Conservation (phyloP, 2,888 invertebrate genomes). For the Temnothorax ravouxi region DNA sequence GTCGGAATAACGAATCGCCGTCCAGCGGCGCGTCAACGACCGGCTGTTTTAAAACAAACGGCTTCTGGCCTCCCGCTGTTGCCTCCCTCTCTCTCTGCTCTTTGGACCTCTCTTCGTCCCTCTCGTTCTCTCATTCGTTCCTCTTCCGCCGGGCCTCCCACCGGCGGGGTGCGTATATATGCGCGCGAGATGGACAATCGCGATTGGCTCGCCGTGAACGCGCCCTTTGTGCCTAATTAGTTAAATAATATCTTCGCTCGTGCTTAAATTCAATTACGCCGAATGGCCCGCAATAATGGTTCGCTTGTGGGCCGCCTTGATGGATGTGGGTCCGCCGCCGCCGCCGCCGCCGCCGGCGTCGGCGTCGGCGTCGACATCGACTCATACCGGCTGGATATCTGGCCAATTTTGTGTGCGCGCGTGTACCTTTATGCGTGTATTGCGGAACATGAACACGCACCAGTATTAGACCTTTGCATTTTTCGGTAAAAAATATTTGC, state of each 20-base stretch:
- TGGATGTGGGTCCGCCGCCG: constrained; percentile 80
- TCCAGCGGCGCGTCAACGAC: constrained; percentile 75
- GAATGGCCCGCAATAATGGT: constrained; percentile 84
- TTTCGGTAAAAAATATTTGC: constrained; percentile 44
- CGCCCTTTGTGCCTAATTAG: constrained; percentile 85
- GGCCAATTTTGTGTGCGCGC: constrained; percentile 65
- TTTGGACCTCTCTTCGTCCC: constrained; percentile 32
- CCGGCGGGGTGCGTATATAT: constrained; percentile 51
- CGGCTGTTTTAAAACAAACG: constrained; percentile 79
- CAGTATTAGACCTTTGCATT: constrained; percentile 23
- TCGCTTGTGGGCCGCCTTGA: constrained; percentile 84
- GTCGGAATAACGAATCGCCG: constrained; percentile 78
- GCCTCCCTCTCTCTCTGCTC: constrained; percentile 42
- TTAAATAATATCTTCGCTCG: constrained; percentile 86
- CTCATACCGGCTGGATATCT: constrained; percentile 66
- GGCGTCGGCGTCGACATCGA: constrained; percentile 60
- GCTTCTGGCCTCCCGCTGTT: constrained; percentile 68
- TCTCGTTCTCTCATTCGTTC: constrained; percentile 46
- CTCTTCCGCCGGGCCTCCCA: constrained; percentile 56
- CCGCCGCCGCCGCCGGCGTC: constrained; percentile 39
- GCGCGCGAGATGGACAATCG: constrained; percentile 74
- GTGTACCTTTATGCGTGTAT: background rate
- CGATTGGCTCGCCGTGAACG: constrained; percentile 81
- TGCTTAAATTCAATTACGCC: constrained; percentile 85
- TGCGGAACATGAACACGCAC: background rate